phyloP scores from a whole-genome alignment of 1,140 invertebrate genomes.

The Anthonomus grandis region DNA sequence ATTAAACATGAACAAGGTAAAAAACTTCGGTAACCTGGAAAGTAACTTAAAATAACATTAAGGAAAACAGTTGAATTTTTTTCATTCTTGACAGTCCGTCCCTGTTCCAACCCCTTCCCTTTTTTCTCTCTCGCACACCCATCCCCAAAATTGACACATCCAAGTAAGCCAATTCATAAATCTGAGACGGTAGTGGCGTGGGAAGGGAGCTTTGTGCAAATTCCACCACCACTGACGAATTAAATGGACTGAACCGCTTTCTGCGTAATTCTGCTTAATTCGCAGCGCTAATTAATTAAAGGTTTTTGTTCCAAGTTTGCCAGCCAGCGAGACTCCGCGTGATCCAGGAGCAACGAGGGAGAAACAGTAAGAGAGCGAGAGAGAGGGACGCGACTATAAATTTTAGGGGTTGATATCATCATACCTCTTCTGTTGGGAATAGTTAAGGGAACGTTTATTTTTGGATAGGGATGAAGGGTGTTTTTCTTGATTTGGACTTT shows the following conservation, averaged over 20 bases:
- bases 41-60: too few species aligned
- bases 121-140: not conserved
- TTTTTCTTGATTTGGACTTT: not conserved
- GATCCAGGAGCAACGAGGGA: too few species aligned
- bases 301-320: constrained; percentile 24
- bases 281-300: constrained; percentile 23
- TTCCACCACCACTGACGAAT: constrained; percentile 20
- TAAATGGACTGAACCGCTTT: constrained; percentile 23
- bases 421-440: not conserved
- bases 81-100: not conserved
- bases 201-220: constrained; percentile 20
- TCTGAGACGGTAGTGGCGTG: too few species aligned
- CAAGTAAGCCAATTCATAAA: constrained; percentile 24
- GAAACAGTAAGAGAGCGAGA: too few species aligned
- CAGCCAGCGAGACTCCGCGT: constrained; percentile 2
- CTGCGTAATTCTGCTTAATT: constrained; percentile 25
- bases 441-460: not conserved
- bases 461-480: not conserved
- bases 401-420: not conserved
- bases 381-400: too few species aligned
- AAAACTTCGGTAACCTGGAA: too few species aligned
- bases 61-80: not conserved
- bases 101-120: not conserved
- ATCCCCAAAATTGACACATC: constrained; percentile 17
- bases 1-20: too few species aligned